A percentile compares a stretch with the other conserved stretches of the same genome.
phyloP scores from a whole-genome alignment of 2,888 invertebrate genomes.

The Dicranocentrus wangi region DNA sequence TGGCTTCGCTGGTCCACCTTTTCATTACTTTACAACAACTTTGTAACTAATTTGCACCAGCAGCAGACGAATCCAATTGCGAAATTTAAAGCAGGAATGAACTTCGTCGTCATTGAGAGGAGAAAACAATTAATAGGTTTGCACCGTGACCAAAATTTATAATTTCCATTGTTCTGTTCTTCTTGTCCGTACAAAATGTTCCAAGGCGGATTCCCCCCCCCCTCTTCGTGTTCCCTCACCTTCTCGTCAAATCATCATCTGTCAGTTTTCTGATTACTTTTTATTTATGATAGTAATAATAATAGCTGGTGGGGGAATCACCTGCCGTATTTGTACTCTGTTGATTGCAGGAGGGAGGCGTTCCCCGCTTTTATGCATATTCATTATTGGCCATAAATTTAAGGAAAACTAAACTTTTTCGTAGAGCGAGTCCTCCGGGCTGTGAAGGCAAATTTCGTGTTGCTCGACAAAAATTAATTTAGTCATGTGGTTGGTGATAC shows the following conservation, averaged over 20 bases:
- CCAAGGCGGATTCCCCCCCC: background rate
- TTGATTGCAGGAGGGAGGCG: background rate
- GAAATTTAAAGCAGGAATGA: too few species aligned
- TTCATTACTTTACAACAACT: too few species aligned
- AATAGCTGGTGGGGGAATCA: too few species aligned
- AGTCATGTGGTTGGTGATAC: conserved; percentile 6
- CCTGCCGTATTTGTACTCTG: background rate
- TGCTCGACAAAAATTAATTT: conserved; percentile 40
- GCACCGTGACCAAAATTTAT: conserved; percentile 32
- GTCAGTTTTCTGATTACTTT: conserved; percentile 46
- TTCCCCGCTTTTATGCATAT: background rate
- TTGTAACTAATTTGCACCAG: too few species aligned
- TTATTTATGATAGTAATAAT: conserved; percentile 23
- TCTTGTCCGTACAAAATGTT: conserved; percentile 1
- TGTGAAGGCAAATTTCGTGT: conserved; percentile 1
- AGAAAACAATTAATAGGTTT: conserved; percentile 51
- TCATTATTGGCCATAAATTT: background rate
- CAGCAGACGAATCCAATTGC: too few species aligned
- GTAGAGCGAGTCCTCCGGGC: background rate
- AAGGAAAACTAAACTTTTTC: background rate
- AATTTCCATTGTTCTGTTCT: conserved; percentile 15
- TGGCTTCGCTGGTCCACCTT: too few species aligned
- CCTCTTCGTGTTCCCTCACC: background rate
- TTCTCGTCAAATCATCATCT: conserved; percentile 36
- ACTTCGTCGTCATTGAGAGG: too few species aligned